Percentiles rank a stretch among this genome's conserved stretches.
Evolutionary conservation across 2,113 vertebrate species (phyloP).

Genomic region (Scomber scombrus): DNA sequence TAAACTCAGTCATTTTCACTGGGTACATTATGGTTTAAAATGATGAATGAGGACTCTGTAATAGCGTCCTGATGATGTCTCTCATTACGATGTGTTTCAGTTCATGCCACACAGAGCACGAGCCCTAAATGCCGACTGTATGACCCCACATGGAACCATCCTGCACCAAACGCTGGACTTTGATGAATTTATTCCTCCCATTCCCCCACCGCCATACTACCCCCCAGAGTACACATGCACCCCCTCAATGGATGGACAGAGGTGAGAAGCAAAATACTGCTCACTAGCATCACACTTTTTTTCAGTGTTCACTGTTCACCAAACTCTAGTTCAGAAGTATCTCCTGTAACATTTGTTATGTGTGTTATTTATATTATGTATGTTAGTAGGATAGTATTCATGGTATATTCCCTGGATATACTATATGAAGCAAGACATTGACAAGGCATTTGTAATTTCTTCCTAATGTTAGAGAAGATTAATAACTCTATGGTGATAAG

Average conservation of each 20-base stretch:
- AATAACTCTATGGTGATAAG: too few species aligned
- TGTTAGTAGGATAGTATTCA: too few species aligned
- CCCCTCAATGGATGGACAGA: constrained; percentile 90
- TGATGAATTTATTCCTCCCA: constrained; percentile 96
- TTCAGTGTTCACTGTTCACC: neutral
- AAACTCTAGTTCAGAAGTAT: neutral
- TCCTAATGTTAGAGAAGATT: too few species aligned
- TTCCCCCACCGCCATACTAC: constrained; percentile 97
- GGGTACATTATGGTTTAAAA: constrained; percentile 12
- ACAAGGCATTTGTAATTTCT: neutral
- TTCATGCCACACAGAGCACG: constrained; percentile 94
- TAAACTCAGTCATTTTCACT: neutral
- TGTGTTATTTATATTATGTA: too few species aligned
- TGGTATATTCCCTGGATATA: too few species aligned
- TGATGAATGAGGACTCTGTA: constrained; percentile 7
- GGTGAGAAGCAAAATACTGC: constrained; percentile 74
- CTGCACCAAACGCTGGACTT: constrained; percentile 96
- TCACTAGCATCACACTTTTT: constrained; percentile 24
- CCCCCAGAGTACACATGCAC: constrained; percentile 97
- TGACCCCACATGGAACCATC: constrained; percentile 92
- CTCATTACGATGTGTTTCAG: constrained; percentile 81
- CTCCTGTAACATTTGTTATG: neutral
- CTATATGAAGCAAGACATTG: too few species aligned
- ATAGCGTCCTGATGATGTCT: constrained; percentile 11
- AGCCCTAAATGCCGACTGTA: constrained; percentile 89